Evolutionary conservation across 2,888 invertebrate species (phyloP).

Genomic region (Eristalinus aeneus): DNA sequence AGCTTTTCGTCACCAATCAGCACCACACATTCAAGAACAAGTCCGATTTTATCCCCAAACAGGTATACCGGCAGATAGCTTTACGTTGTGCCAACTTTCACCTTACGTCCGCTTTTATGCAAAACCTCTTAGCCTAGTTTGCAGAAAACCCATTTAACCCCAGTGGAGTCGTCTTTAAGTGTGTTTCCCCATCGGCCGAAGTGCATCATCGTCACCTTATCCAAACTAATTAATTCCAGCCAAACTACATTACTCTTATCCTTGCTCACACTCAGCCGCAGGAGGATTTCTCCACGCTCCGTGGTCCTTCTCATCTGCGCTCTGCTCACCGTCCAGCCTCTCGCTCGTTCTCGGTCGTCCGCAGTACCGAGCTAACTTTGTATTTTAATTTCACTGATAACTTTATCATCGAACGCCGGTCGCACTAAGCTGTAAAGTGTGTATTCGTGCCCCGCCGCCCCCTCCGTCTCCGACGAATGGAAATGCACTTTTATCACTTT

Average conservation of each 20-base stretch:
- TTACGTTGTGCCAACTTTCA: not conserved
- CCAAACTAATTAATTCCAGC: conserved; percentile 49
- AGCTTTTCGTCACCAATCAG: no score
- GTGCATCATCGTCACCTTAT: conserved; percentile 40
- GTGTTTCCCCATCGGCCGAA: not conserved
- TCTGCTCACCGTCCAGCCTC: not conserved
- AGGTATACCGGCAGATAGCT: not conserved
- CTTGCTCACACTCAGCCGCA: conserved; percentile 19
- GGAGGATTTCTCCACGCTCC: not conserved
- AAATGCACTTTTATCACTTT: conserved; percentile 60
- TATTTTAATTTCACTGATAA: conserved; percentile 59
- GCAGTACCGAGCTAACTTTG: conserved; percentile 28
- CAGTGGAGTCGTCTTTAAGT: not conserved
- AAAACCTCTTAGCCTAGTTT: not conserved
- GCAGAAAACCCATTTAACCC: not conserved
- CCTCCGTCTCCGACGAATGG: conserved; percentile 27
- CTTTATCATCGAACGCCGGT: conserved; percentile 55
- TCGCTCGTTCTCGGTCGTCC: not conserved
- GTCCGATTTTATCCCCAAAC: not conserved
- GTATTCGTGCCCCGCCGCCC: conserved; percentile 9
- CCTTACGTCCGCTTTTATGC: not conserved
- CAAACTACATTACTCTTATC: conserved; percentile 49
- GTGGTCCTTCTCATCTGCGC: not conserved
- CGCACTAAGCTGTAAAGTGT: conserved; percentile 51
- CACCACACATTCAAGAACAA: no score